A percentile compares a stretch with the other conserved stretches of the same genome.
phyloP scores from a whole-genome alignment of 2,113 vertebrate species.

The Pica pica region DNA sequence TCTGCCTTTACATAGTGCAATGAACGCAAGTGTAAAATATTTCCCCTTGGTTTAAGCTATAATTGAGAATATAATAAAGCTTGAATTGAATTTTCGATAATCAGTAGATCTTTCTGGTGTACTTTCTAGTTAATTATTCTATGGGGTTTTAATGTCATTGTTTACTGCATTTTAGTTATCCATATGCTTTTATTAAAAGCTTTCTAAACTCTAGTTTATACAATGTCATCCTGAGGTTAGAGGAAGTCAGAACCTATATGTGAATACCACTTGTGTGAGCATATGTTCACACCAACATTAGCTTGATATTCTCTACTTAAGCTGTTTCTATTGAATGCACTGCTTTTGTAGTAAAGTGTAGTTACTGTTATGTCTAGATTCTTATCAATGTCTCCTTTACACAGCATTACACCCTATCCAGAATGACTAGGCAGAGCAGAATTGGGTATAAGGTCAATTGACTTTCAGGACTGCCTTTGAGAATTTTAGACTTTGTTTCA shows the following conservation, averaged over 20 bases:
- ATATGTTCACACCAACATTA: not conserved
- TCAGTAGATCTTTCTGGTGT: not conserved
- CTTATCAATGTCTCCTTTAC: not conserved
- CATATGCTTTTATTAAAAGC: not conserved
- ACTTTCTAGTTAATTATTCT: not conserved
- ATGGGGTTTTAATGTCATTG: not conserved
- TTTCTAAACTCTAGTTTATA: not conserved
- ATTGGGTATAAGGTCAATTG: not conserved
- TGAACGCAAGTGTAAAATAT: not conserved
- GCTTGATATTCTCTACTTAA: not conserved
- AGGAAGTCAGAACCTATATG: not conserved
- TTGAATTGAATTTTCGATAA: not conserved
- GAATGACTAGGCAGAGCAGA: not conserved
- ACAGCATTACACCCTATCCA: not conserved
- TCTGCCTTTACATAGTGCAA: not conserved
- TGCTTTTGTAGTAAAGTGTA: not conserved
- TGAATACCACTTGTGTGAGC: not conserved
- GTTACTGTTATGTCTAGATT: not conserved
- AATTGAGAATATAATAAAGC: not conserved
- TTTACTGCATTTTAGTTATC: not conserved
- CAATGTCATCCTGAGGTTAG: not conserved
- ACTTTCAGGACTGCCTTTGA: not conserved
- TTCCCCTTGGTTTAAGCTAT: not conserved
- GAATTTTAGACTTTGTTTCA: not conserved
- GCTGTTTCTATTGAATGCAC: not conserved